Evolutionary conservation across 2,797 vertebrate genomes (phyloP).

Genomic region (Brotula barbata): DNA sequence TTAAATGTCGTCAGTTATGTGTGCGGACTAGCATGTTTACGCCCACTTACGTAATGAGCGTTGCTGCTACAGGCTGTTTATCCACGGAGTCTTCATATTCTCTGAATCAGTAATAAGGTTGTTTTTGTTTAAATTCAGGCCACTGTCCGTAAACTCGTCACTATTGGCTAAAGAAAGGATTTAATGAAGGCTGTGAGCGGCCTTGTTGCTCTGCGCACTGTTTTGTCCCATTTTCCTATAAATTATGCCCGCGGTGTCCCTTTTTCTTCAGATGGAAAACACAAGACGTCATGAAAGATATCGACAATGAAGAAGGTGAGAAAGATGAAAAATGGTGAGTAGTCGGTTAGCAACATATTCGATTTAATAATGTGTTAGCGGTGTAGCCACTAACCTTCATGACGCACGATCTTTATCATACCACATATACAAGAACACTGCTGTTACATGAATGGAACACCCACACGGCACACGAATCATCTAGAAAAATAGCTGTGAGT

Average conservation of each 20-base stretch:
- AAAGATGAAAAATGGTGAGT: slow-evolving; percentile 79
- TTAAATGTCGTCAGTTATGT: neutral
- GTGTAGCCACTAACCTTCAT: too few relatives aligned
- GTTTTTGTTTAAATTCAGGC: neutral
- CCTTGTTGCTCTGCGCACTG: neutral
- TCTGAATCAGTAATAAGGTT: accelerated
- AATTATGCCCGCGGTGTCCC: neutral
- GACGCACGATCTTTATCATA: too few relatives aligned
- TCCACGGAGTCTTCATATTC: neutral
- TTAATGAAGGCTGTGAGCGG: neutral
- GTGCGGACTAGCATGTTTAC: slow-evolving; percentile 17
- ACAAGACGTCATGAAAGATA: slow-evolving; percentile 85
- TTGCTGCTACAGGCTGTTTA: slow-evolving; percentile 17
- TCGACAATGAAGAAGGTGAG: slow-evolving; percentile 79
- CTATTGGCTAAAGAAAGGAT: neutral
- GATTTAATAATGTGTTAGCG: too few relatives aligned
- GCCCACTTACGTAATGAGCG: slow-evolving; percentile 54
- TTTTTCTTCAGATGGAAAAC: slow-evolving; percentile 74
- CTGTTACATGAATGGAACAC: too few relatives aligned
- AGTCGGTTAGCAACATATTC: neutral
- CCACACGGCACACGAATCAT: too few relatives aligned
- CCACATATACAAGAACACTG: too few relatives aligned
- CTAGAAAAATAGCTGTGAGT: too few relatives aligned
- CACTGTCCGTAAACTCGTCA: neutral
- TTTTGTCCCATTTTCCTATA: neutral